Base-by-base conservation (phyloP, 1,140 invertebrate genomes). In the Xylocopa sonorina region DNA sequence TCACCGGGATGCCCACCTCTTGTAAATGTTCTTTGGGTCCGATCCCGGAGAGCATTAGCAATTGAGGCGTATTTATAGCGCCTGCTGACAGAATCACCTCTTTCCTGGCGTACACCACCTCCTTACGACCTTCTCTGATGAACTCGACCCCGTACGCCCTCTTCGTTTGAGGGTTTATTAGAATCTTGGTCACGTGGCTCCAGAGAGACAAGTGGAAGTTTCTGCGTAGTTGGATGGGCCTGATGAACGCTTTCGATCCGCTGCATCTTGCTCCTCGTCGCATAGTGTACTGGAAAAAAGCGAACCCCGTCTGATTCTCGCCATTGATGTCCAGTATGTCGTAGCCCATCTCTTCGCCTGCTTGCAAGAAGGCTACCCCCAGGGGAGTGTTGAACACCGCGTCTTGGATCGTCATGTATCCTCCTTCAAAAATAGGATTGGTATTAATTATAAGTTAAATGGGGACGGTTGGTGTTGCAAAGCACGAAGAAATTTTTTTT, bases 311-410 rank as follows among this genome's bases (percentile, higher is more conserved):
- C 89, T 97, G 97, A 82, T 96, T 94, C 1, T 95, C 94, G 10
- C 97, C 95, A 91, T 98, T 97, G 63, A 97, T 92, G 89, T 96
- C 95, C 0, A 95, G 86, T 10, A 97, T 95, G 58, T 97, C 96
- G 91, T 97, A 97, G 53, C 98, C 98, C 95, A 98, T 97, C 90
- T 99, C 97, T 89, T 97, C 94, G 48, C 96, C 98, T 0, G 98
- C 97, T 93, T 98, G 96, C 0, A 98, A 93, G 88, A 97, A 97
- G 0, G 96, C 95, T n/a, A 95, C 93, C 0, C 96, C 97, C 21
- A 97, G 90, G 0, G 97, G 97, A 0, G 97, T 97, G 76, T 96
- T 95, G 93, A 96, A 97, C 0, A 97, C 97, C 0, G 95, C 91
- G 78, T 97, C 96, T 92, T 97, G 96, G 0, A 98, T 95, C 0